A percentile compares a stretch with the other conserved stretches of the same genome.
These are phyloP conservation scores for Fratercula arctica DNA, from an alignment of 2,797 vertebrate species.

Conservation along the genomic window DNA sequence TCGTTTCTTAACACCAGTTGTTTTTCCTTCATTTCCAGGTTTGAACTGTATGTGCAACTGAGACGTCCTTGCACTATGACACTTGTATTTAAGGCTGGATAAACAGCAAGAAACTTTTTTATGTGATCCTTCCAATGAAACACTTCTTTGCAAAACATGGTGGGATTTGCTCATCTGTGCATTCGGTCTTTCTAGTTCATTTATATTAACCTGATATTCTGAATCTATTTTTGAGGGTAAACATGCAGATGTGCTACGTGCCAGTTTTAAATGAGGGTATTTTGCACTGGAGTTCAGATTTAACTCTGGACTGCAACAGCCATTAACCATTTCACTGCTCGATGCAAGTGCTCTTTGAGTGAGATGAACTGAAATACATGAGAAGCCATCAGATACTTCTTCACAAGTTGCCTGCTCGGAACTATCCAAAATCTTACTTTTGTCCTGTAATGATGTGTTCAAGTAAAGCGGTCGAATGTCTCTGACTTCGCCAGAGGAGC, in stretches of 20 bases:
- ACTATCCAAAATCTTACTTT: conserved; percentile 59
- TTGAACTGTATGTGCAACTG: conserved; percentile 93
- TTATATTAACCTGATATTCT: conserved; percentile 59
- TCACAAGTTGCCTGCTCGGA: conserved; percentile 50
- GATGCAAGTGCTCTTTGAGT: conserved; percentile 75
- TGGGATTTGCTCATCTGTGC: conserved; percentile 71
- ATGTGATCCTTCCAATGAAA: conserved; percentile 89
- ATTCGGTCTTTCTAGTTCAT: conserved; percentile 67
- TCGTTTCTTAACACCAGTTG: conserved; percentile 70
- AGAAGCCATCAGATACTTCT: conserved; percentile 79
- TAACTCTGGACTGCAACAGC: conserved; percentile 64
- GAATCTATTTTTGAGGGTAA: conserved; percentile 76
- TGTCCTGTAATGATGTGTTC: conserved; percentile 78
- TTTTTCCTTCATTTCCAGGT: conserved; percentile 79
- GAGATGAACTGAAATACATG: conserved; percentile 83
- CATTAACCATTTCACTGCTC: conserved; percentile 68
- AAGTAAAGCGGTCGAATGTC: conserved; percentile 83
- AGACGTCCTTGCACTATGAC: conserved; percentile 79
- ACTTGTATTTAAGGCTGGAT: conserved; percentile 83
- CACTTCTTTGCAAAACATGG: conserved; percentile 87
- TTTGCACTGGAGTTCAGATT: conserved; percentile 58
- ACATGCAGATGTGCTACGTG: conserved; percentile 83
- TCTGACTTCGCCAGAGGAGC: conserved; percentile 75
- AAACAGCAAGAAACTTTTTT: conserved; percentile 86
- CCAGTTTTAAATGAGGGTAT: conserved; percentile 73